Percentiles rank a stretch among this genome's conserved stretches.
Evolutionary conservation across 2,888 invertebrate genomes (phyloP).

Genomic region (Gymnosoma rotundatum): DNA sequence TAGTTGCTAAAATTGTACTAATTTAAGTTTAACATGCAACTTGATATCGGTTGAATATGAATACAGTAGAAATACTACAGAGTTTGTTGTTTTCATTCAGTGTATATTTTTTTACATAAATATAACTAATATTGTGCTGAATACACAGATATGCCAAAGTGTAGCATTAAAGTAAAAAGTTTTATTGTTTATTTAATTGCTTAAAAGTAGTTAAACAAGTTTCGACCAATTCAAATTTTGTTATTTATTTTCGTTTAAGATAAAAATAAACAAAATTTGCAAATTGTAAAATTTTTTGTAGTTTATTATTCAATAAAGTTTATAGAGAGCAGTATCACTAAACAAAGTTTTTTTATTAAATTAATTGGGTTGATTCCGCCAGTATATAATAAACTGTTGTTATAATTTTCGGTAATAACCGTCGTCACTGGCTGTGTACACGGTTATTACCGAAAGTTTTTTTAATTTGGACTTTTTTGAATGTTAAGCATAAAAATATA

Average conservation of each 20-base stretch:
- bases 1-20: slow-evolving; percentile 38
- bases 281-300: slow-evolving; percentile 19
- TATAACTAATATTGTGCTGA: slow-evolving; percentile 5
- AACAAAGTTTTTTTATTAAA: no score
- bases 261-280: slow-evolving; percentile 33
- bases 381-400: no score
- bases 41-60: slow-evolving; percentile 16
- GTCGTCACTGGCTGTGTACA: no score
- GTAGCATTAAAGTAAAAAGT: slow-evolving; percentile 31
- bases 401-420: no score
- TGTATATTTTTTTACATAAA: slow-evolving; percentile 20
- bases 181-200: slow-evolving; percentile 8
- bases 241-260: background rate
- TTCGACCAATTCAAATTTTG: slow-evolving; percentile 4
- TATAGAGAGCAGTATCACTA: background rate
- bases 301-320: slow-evolving; percentile 28
- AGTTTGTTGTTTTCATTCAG: slow-evolving; percentile 6
- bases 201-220: slow-evolving; percentile 7
- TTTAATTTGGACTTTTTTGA: background rate
- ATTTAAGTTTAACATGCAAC: slow-evolving; percentile 50
- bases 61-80: slow-evolving; percentile 38
- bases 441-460: no score
- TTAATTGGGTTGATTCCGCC: no score
- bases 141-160: background rate
- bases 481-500: background rate